Conservation (phyloP, 2,113 vertebrate species). For the Sarotherodon lohbergeri region DNA sequence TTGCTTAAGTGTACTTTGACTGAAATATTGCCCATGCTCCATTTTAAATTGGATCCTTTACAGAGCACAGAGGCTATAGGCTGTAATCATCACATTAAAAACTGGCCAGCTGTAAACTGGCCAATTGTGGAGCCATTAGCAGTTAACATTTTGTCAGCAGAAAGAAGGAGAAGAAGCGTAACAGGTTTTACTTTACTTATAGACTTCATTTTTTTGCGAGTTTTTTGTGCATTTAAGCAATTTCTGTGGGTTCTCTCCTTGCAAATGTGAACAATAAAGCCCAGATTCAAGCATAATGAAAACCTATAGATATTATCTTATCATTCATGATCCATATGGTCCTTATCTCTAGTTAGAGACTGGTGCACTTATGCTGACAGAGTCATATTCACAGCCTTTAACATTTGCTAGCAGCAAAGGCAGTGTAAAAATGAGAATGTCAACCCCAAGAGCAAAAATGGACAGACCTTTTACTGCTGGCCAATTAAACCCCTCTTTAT, state of each 20-base stretch:
- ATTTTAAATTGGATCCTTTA: slow-evolving; percentile 26
- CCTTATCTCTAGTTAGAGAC: neutral
- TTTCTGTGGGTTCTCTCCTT: neutral
- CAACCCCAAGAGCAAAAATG: slow-evolving; percentile 31
- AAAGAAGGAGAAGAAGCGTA: neutral
- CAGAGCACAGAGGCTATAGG: slow-evolving; percentile 7
- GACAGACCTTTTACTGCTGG: slow-evolving; percentile 31
- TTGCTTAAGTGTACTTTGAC: neutral
- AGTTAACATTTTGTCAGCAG: slow-evolving; percentile 38
- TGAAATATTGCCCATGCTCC: neutral
- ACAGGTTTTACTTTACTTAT: slow-evolving; percentile 5
- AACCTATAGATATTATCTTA: neutral
- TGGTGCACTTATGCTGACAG: slow-evolving; percentile 27
- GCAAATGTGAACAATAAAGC: neutral
- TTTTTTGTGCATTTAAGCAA: neutral
- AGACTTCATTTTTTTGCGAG: neutral
- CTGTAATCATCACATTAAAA: slow-evolving; percentile 38
- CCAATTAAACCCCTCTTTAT: slow-evolving; percentile 48
- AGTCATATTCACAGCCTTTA: slow-evolving; percentile 30
- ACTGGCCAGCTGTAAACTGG: slow-evolving; percentile 41
- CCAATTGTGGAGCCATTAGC: slow-evolving; percentile 39
- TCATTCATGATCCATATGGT: neutral
- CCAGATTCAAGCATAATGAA: neutral
- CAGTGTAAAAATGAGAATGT: slow-evolving; percentile 45
- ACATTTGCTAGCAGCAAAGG: slow-evolving; percentile 14